These are phyloP conservation scores for Microvelia longipes DNA, from an alignment of 1,140 invertebrate genomes.

Conservation along the genomic window DNA sequence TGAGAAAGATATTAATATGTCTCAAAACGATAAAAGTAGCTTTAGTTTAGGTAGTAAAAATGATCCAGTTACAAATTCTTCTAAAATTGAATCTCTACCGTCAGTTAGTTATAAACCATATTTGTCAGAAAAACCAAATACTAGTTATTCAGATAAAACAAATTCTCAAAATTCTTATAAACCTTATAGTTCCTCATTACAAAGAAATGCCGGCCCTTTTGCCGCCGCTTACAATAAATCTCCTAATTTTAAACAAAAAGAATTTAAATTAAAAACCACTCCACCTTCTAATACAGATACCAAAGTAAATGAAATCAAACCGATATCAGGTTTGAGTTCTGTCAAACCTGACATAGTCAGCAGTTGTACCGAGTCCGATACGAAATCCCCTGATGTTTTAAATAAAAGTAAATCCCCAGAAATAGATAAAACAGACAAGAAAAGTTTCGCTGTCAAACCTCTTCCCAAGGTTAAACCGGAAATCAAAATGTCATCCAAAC, in stretches of 20 bases:
- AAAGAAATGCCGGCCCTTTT: constrained; percentile 25
- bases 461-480: neutral
- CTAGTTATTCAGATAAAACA: too few relatives aligned
- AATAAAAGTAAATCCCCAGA: constrained; percentile 15
- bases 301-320: constrained; percentile 28
- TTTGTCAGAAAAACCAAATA: too few relatives aligned
- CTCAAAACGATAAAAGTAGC: too few relatives aligned
- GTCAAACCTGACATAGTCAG: constrained; percentile 51
- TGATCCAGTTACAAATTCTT: too few relatives aligned
- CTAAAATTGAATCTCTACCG: too few relatives aligned
- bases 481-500: neutral
- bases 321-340: constrained; percentile 18
- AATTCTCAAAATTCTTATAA: constrained; percentile 25
- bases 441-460: neutral
- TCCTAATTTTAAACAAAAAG: constrained; percentile 5
- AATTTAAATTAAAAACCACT: constrained; percentile 27
- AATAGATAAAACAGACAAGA: too few relatives aligned
- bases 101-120: too few relatives aligned
- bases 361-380: constrained; percentile 37
- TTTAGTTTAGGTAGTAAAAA: too few relatives aligned
- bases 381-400: constrained; percentile 42
- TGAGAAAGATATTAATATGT: neutral
- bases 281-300: constrained; percentile 29
- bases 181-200: constrained; percentile 27
- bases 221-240: constrained; percentile 19